phyloP scores from a whole-genome alignment of 1,140 invertebrate genomes.

The Ditylenchus dipsaci region DNA sequence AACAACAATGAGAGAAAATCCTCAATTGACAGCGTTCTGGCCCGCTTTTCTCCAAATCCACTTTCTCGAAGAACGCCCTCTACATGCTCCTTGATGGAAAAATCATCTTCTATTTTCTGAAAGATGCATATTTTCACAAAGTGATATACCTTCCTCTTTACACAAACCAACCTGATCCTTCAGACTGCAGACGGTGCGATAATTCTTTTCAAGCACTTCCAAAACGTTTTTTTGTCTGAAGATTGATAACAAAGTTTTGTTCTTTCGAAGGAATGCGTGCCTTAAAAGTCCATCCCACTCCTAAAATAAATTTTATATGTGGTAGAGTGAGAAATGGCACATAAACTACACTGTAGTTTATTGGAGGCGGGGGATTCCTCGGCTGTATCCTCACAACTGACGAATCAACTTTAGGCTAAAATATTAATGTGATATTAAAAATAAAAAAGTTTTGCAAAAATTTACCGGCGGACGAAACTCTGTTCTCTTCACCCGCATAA shows the following conservation, averaged over 20 bases:
- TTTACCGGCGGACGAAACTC: constrained; percentile 95
- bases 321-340: not conserved
- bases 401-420: constrained; percentile 76
- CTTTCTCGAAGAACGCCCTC: constrained; percentile 69
- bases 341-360: constrained; percentile 74
- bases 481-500: constrained; percentile 94
- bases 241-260: constrained; percentile 79
- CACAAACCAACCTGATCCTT: constrained; percentile 72
- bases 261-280: constrained; percentile 89
- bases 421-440: not conserved
- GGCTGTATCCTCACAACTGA: constrained; percentile 96
- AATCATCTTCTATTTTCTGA: constrained; percentile 72
- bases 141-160: not conserved
- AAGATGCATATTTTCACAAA: constrained; percentile 48
- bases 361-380: constrained; percentile 85
- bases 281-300: constrained; percentile 96
- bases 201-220: constrained; percentile 84
- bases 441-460: constrained; percentile 13
- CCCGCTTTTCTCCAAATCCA: constrained; percentile 72
- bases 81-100: constrained; percentile 79
- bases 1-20: constrained; percentile 75
- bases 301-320: constrained; percentile 42
- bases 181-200: constrained; percentile 77
- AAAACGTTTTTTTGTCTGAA: constrained; percentile 80
- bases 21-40: constrained; percentile 89